A percentile compares a stretch with the other conserved stretches of the same genome.
Conservation (phyloP, 2,797 vertebrate species). For the Leptodactylus fallax region DNA sequence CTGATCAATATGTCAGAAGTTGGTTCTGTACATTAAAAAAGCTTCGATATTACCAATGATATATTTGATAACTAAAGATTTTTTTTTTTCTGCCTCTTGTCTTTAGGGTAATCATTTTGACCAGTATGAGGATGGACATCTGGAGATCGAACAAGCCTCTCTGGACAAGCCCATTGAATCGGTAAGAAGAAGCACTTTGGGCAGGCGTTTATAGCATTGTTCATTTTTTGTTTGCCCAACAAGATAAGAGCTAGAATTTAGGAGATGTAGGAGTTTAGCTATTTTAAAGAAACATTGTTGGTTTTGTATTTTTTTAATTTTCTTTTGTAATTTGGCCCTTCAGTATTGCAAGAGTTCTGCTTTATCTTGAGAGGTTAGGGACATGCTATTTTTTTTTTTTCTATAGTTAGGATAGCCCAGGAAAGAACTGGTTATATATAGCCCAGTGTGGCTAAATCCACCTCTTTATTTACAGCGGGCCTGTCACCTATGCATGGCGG, state of each 20-base stretch:
- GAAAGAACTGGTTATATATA: constrained; percentile 23
- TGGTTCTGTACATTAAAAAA: too few relatives aligned
- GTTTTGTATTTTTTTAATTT: constrained; percentile 12
- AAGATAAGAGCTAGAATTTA: constrained; percentile 77
- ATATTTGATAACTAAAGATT: too few relatives aligned
- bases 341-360: not conserved
- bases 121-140: constrained; percentile 98
- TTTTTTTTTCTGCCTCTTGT: constrained; percentile 46
- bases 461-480: constrained; percentile 9
- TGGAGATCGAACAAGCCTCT: constrained; percentile 98
- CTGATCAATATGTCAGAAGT: too few relatives aligned
- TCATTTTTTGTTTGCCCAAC: constrained; percentile 73
- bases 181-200: constrained; percentile 83
- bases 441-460: constrained; percentile 34
- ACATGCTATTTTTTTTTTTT: not conserved
- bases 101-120: constrained; percentile 98
- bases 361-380: not conserved
- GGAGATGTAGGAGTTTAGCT: constrained; percentile 65
- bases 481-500: not conserved
- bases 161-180: constrained; percentile 99
- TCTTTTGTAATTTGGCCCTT: constrained; percentile 23
- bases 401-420: constrained; percentile 11
- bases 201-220: constrained; percentile 66
- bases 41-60: too few relatives aligned
- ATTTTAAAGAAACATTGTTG: constrained; percentile 15